Evolutionary conservation across 2,797 vertebrate genomes (phyloP).

Genomic region (Anolis apletophallus): DNA sequence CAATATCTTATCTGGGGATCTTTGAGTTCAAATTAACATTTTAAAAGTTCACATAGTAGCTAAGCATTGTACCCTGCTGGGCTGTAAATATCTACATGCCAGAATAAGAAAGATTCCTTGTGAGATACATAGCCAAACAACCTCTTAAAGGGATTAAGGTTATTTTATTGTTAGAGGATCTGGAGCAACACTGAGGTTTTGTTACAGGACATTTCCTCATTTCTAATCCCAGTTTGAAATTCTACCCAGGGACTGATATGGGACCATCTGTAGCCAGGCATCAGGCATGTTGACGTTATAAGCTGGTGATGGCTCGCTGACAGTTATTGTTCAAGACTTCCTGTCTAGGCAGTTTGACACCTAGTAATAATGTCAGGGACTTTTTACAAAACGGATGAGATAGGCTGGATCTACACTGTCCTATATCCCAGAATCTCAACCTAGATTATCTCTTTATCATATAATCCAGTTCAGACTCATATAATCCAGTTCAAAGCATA

Average conservation of each 20-base stretch:
- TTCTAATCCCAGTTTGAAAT: conserved; percentile 54
- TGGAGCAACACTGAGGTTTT: conserved; percentile 34
- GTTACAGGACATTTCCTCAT: conserved; percentile 38
- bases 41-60: not conserved
- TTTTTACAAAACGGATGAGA: too few relatives aligned
- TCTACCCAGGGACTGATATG: conserved; percentile 27
- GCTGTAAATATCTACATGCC: conserved; percentile 34
- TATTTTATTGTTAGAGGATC: rapidly evolving
- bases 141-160: conserved; percentile 32
- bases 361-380: not conserved
- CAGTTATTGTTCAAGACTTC: conserved; percentile 10
- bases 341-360: conserved; percentile 17
- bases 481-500: too few relatives aligned
- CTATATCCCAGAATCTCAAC: too few relatives aligned
- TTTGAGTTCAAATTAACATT: not conserved
- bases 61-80: conserved; percentile 29
- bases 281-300: conserved; percentile 44
- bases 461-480: too few relatives aligned
- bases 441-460: too few relatives aligned
- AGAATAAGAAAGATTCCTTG: conserved; percentile 6
- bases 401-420: too few relatives aligned
- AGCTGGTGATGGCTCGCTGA: conserved; percentile 30
- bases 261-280: conserved; percentile 38
- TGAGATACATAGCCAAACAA: conserved; percentile 28
- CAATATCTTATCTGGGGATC: not conserved